Evolutionary conservation across 1,140 invertebrate species (phyloP), one percentile per base, ranked within the genome.

Genomic region (Eueides isabella): DNA sequence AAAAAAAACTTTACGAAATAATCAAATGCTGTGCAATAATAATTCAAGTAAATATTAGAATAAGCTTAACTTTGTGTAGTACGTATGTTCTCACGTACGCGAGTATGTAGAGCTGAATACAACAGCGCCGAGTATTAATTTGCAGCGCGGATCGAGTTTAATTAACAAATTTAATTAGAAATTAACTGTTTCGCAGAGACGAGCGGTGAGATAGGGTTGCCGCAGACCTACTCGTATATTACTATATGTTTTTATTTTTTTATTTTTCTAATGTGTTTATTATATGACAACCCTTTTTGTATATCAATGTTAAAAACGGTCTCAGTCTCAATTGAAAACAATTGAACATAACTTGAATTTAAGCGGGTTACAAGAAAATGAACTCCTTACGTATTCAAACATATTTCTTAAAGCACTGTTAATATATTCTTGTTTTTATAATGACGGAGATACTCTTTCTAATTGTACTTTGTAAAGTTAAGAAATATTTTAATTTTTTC

Each of bases 101-200:
- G 11, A 33, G 33, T 68, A 61, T 67, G 35, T 41, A 38, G 68
- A 19, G 23, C 72, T 76, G 78, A 85, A 82, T 79, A 85, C 85
- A 87, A 89, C 85, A 84, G 81, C 75, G 75, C 80, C 77, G 82
- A 83, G 90, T 91, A 91, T 90, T 90, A 90, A 90, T 92, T 90
- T 89, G 85, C 83, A 23, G 82, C 80, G 78, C 78, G 85, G 88
- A 90, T 91, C 88, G 90, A 91, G 92, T 91, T 94, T 94, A 94
- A 94, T 94, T 94, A 94, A 93, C 93, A 93, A 94, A 94, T 94
- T 94, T 94, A 94, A 94, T 94, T 94, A 93, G 92, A 94, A 94
- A 94, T 94, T 94, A 94, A 94, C 93, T 93, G 90, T 93, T 94
- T 93, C 85, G 85, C 79, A 75, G 81, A 77, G 75, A 67, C 74